These are phyloP conservation scores for Desmodus rotundus DNA, from an alignment of 2,113 vertebrate species.

Conservation along the genomic window DNA sequence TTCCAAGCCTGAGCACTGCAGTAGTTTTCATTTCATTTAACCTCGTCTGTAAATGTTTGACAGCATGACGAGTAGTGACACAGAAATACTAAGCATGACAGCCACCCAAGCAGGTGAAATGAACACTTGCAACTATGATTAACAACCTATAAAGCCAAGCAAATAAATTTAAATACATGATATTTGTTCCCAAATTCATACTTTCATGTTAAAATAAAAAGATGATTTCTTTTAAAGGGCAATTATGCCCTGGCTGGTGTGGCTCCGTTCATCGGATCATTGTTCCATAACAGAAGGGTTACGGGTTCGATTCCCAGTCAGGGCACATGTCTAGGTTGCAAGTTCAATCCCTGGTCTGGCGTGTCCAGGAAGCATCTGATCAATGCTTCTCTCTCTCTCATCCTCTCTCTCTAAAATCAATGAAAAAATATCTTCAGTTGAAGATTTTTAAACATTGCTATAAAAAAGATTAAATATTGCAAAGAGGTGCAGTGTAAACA, in stretches of 20 bases:
- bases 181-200: neutral
- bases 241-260: too few relatives aligned
- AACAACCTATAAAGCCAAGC: neutral
- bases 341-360: too few relatives aligned
- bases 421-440: too few relatives aligned
- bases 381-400: too few relatives aligned
- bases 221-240: neutral
- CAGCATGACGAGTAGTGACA: neutral
- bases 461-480: neutral
- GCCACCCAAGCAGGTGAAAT: neutral
- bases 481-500: neutral
- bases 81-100: neutral
- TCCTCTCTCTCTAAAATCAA: too few relatives aligned
- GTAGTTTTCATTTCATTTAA: neutral
- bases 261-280: too few relatives aligned
- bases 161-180: neutral
- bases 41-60: neutral
- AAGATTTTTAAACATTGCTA: too few relatives aligned
- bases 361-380: too few relatives aligned
- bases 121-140: neutral
- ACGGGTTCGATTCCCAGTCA: too few relatives aligned
- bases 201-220: neutral
- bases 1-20: neutral
- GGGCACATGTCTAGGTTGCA: too few relatives aligned
- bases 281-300: too few relatives aligned